Conservation (phyloP, 2,113 vertebrate species). For the Callionymus lyra region DNA sequence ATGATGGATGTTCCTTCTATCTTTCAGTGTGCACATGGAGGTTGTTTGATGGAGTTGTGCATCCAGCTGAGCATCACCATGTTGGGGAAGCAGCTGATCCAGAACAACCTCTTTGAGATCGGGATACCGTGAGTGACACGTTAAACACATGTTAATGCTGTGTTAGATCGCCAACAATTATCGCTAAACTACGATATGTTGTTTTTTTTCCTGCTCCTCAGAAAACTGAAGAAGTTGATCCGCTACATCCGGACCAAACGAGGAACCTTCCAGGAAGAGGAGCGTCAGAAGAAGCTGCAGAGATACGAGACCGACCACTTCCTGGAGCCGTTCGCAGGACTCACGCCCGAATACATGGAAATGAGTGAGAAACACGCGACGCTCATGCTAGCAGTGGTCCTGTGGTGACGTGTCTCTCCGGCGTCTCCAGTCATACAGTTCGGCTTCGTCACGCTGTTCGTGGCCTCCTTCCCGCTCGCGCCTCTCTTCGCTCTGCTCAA, state of each 20-base stretch:
- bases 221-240: slow-evolving; percentile 94
- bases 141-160: background rate
- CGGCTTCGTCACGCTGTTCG: slow-evolving; percentile 96
- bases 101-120: slow-evolving; percentile 97
- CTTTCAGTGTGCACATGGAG: slow-evolving; percentile 83
- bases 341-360: slow-evolving; percentile 98
- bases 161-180: too few relatives aligned
- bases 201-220: slow-evolving; percentile 37
- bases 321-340: slow-evolving; percentile 87
- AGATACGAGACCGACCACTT: slow-evolving; percentile 87
- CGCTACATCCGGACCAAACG: slow-evolving; percentile 81
- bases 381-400: too few relatives aligned
- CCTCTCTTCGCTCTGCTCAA: slow-evolving; percentile 93
- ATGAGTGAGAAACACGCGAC: slow-evolving; percentile 80
- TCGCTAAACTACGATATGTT: too few relatives aligned
- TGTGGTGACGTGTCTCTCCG: background rate
- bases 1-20: too few relatives aligned
- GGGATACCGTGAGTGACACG: slow-evolving; percentile 94
- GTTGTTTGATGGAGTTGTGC: slow-evolving; percentile 94
- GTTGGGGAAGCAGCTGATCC: slow-evolving; percentile 94
- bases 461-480: slow-evolving; percentile 92
- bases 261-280: slow-evolving; percentile 74
- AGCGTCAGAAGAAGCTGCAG: slow-evolving; percentile 74
- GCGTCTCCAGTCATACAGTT: slow-evolving; percentile 88
- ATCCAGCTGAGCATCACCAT: slow-evolving; percentile 98